Conservation (phyloP, 2,113 vertebrate species). For the Eretmochelys imbricata region DNA sequence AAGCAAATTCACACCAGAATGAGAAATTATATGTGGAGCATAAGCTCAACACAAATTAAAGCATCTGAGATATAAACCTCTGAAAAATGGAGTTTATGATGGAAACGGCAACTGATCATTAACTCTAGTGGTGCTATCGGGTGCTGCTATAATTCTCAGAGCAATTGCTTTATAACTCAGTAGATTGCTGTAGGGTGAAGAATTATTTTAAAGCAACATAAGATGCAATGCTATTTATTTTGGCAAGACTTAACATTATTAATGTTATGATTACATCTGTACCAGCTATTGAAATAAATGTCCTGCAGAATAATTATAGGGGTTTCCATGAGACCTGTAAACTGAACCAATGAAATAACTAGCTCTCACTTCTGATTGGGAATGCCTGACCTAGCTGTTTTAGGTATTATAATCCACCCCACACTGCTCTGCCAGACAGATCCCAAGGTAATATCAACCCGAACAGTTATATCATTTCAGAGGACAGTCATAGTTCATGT, state of each 20-base stretch:
- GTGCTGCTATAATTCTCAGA: neutral
- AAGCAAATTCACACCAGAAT: neutral
- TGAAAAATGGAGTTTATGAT: neutral
- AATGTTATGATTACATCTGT: accelerated
- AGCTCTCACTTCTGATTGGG: neutral
- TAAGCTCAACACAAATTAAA: neutral
- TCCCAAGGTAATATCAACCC: neutral
- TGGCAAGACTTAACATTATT: neutral
- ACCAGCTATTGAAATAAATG: neutral
- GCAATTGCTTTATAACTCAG: neutral
- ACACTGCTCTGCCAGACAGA: neutral
- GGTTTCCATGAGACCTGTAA: neutral
- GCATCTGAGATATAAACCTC: neutral
- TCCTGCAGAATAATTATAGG: neutral
- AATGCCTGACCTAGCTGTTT: neutral
- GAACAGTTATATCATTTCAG: neutral
- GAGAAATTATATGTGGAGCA: neutral
- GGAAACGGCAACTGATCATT: neutral
- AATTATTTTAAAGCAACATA: neutral
- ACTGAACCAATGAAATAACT: neutral
- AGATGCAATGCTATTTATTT: neutral
- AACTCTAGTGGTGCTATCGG: neutral
- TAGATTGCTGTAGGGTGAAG: neutral
- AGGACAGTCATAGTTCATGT: neutral
- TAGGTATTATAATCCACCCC: accelerated